Percentiles rank a stretch among this genome's conserved stretches.
phyloP scores from a whole-genome alignment of 2,113 vertebrate genomes.

The Balaeniceps rex region DNA sequence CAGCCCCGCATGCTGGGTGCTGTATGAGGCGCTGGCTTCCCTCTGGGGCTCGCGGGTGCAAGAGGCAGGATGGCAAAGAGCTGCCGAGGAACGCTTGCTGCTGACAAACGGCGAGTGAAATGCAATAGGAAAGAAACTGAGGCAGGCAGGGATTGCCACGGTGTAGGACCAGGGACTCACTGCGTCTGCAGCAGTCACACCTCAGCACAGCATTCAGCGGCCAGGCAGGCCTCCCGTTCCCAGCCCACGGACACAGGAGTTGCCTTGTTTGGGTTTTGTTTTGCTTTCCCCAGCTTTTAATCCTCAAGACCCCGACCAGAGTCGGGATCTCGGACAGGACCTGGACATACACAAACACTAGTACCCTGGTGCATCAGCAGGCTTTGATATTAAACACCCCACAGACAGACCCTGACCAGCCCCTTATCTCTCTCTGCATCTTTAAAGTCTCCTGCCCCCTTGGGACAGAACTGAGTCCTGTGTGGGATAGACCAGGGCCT shows the following conservation, averaged over 20 bases:
- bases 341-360: neutral
- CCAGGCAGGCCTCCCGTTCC: neutral
- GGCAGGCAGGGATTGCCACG: neutral
- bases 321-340: rapidly evolving
- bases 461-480: neutral
- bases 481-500: neutral
- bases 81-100: neutral
- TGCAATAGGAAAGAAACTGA: neutral
- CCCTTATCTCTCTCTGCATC: neutral
- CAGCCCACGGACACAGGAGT: neutral
- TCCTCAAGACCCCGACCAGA: neutral
- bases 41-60: neutral
- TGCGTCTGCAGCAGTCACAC: neutral
- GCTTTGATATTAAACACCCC: neutral
- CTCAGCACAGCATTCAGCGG: rapidly evolving
- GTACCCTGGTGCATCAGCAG: neutral
- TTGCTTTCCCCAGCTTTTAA: neutral
- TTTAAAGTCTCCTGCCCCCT: neutral
- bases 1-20: neutral
- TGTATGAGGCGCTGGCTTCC: rapidly evolving
- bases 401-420: neutral
- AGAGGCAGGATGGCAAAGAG: neutral
- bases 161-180: neutral
- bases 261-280: neutral
- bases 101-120: neutral